Base-by-base conservation (phyloP, 2,797 vertebrate genomes). In the Myotis myotis region DNA sequence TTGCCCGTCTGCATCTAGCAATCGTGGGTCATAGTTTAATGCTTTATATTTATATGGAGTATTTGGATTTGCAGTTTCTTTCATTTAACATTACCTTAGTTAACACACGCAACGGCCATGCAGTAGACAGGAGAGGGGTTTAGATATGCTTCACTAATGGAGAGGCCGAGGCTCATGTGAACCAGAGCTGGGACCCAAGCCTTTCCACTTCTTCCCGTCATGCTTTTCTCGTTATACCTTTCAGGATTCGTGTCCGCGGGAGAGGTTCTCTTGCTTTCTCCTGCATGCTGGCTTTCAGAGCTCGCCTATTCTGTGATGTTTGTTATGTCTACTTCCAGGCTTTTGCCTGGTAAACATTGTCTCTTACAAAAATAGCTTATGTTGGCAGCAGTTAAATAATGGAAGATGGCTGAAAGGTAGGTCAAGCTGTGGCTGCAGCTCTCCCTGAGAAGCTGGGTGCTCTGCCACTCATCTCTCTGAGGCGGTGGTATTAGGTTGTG, bases 301-400 rank as follows among this genome's bases (percentile, higher is more conserved):
- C 19, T 72, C 87, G 5, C 2, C 0, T 78, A 57, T 71, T 20
- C 55, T 81, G 62, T 44, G 41, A 3, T 2, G 23, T 68, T 64
- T 16, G 62, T 36, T 82, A 49, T 91, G 95, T 97, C 97, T 89
- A 3, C 62, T n/a, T 96, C 94, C 49, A 38, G 13, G 86, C 87
- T 70, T 68, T 64, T 92, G 51, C 28, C 85, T 85, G 49, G 30
- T 70, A 86, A 83, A 82, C 64, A 47, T 17, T 23, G 57, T 81
- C 75, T 38, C 36, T 76, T 70, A 47, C 8, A 44, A 88, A 95
- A 82, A 19, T 33, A 60, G 19, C 33, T 38, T 44, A n/a, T 28
- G 19, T 13, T 38, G 30, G 70, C 36, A 91, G 51, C 12, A 49
- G 51, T 51, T 82, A 68, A 74, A 41, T 60, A 22, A 20, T 23